Base-by-base conservation (phyloP, 2,888 invertebrate species). In the Crioceris asparagi region DNA sequence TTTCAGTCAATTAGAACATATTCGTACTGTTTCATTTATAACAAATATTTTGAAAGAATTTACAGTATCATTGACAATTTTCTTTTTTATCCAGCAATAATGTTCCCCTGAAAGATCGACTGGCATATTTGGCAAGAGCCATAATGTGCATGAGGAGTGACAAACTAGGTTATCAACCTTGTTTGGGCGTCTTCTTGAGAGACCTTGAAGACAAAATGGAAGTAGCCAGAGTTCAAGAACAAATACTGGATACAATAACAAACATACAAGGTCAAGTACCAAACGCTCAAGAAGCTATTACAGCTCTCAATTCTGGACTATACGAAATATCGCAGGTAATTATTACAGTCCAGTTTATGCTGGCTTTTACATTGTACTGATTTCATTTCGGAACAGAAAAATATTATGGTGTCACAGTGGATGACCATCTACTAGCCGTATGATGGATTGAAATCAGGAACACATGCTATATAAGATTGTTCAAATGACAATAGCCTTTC, bases 121-220 rank as follows among this genome's bases (percentile, higher is more conserved):
- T 94, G 49, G 82, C 87, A 53, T 93, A 94, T 69, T 68, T 98
- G 55, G 88, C 92, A 0, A 75, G 92, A 50, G 93, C 96, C 23
- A 85, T 94, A 44, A 86, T 96, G 71, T 94, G 94, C 63, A 86
- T 94, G 75, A 79, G 94, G 40, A 91, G 92, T 52, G 86, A 85
- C 51, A 77, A 74, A 51, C 74, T 79, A 14, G 83, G 80, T 2
- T 79, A 77, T 46, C 77, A 83, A 7, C 77, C 77, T 29, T 73
- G 71, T 53, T 72, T 77, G 55, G 87, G 80, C 1, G 82, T 87
- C 40, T 79, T 90, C 55, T 68, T 92, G 38, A 81, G 87, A 49
- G 87, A 92, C 55, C 66, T 94, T 34, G 91, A 93, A 64, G 96
- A 96, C 65, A 90, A 88, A 63, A 79, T 83, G 59, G 93, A 94